Conservation (phyloP, 2,113 vertebrate species). For the Hyla sarda region DNA sequence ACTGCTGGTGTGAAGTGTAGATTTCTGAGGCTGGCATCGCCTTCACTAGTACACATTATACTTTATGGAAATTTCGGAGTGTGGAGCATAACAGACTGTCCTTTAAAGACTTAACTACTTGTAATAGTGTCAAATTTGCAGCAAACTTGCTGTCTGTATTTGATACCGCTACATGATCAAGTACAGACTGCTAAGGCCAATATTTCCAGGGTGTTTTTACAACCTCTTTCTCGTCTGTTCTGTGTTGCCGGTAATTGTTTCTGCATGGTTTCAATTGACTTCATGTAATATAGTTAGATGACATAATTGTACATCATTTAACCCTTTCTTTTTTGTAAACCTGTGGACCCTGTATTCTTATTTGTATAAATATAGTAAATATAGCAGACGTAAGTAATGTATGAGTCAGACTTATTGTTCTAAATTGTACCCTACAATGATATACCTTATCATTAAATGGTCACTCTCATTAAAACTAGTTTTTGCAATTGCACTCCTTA, state of each 20-base stretch:
- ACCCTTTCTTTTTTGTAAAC: neutral
- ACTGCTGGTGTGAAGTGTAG: neutral
- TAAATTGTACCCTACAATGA: no score
- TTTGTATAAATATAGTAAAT: neutral
- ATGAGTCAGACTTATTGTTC: no score
- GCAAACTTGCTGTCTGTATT: neutral
- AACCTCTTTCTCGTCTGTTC: neutral
- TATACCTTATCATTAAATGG: no score
- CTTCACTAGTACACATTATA: neutral
- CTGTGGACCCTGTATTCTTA: neutral
- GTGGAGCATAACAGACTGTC: conserved; percentile 5
- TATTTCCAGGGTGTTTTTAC: conserved; percentile 12
- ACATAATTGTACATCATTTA: neutral
- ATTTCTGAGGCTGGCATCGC: neutral
- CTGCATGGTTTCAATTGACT: neutral
- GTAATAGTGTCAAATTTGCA: neutral
- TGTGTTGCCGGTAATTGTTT: neutral
- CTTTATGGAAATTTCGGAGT: neutral
- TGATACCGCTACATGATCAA: neutral
- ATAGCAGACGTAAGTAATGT: neutral
- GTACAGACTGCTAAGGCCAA: conserved; percentile 9
- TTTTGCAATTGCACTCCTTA: no score
- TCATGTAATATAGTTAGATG: neutral
- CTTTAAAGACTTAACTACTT: neutral
- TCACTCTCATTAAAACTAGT: no score